phyloP scores from a whole-genome alignment of 2,113 vertebrate species.

The Oncorhynchus kisutch region DNA sequence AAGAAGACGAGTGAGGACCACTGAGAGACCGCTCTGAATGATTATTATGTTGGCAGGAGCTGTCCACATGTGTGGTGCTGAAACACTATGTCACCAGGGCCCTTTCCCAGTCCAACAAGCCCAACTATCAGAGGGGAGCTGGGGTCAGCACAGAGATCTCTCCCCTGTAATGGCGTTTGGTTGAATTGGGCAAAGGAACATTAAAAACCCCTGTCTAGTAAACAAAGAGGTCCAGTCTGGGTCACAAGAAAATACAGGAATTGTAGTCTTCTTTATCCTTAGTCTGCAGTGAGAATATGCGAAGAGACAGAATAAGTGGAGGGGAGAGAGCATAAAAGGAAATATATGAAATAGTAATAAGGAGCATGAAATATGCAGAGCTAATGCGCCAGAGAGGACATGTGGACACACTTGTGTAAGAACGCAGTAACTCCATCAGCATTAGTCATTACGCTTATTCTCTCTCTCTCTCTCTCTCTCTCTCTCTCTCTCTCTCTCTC shows the following conservation, averaged over 20 bases:
- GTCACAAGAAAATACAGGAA: background rate
- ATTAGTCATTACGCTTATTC: slow-evolving; percentile 55
- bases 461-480: slow-evolving; percentile 15
- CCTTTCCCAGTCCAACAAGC: slow-evolving; percentile 15
- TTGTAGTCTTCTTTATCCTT: background rate
- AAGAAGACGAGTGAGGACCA: background rate
- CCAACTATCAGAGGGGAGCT: slow-evolving; percentile 4
- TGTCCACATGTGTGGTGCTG: slow-evolving; percentile 37
- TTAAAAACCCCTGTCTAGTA: background rate
- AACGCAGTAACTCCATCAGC: slow-evolving; percentile 36
- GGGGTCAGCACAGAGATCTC: slow-evolving; percentile 12
- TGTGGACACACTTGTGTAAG: slow-evolving; percentile 42
- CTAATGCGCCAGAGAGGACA: slow-evolving; percentile 57
- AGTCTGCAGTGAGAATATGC: background rate
- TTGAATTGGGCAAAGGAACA: background rate
- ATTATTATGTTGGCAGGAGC: slow-evolving; percentile 47
- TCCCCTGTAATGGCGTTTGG: slow-evolving; percentile 14
- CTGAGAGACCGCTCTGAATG: slow-evolving; percentile 29
- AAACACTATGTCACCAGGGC: slow-evolving; percentile 29
- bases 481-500: background rate
- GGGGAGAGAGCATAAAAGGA: slow-evolving; percentile 18
- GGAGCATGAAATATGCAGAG: slow-evolving; percentile 63
- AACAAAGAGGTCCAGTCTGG: background rate
- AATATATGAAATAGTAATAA: slow-evolving; percentile 41
- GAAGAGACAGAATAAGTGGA: slow-evolving; percentile 8